Evolutionary conservation across 92 coral and sea anemone genomes (phyloP).

Genomic region (Phenganax stokvisi): DNA sequence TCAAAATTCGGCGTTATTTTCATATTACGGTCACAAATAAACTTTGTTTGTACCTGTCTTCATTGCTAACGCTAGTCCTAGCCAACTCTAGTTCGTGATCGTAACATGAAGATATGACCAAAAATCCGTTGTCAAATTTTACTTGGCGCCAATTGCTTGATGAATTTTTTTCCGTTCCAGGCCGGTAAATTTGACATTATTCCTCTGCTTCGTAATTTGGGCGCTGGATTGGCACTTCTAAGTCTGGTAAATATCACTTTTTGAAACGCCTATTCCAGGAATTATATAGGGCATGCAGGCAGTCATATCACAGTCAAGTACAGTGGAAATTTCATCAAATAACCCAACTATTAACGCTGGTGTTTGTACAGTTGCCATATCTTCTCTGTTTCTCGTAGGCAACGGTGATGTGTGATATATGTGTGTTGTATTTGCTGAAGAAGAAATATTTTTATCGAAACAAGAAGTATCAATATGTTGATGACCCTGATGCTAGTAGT

Average conservation of each 20-base stretch:
- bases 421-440: conserved; percentile 60
- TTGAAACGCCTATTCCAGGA: neutral
- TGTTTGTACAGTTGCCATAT: too few species aligned
- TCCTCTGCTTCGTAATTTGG: conserved; percentile 82
- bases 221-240: conserved; percentile 93
- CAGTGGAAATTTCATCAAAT: too few species aligned
- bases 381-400: conserved; percentile 48
- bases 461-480: conserved; percentile 65
- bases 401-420: conserved; percentile 74
- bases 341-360: too few species aligned
- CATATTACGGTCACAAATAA: too few species aligned
- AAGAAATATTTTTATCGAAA: conserved; percentile 59
- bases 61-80: too few species aligned
- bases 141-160: too few species aligned
- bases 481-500: conserved; percentile 44
- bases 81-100: too few species aligned
- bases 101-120: too few species aligned
- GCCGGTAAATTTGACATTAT: conserved; percentile 82
- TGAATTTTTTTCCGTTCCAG: conserved; percentile 43
- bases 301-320: too few species aligned
- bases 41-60: too few species aligned
- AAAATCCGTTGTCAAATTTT: too few species aligned
- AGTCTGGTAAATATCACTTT: conserved; percentile 64
- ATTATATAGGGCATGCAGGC: neutral
- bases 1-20: too few species aligned